Evolutionary conservation across 2,888 invertebrate genomes (phyloP), one percentile per base, ranked within the genome.

Genomic region (Penaeus monodon): DNA sequence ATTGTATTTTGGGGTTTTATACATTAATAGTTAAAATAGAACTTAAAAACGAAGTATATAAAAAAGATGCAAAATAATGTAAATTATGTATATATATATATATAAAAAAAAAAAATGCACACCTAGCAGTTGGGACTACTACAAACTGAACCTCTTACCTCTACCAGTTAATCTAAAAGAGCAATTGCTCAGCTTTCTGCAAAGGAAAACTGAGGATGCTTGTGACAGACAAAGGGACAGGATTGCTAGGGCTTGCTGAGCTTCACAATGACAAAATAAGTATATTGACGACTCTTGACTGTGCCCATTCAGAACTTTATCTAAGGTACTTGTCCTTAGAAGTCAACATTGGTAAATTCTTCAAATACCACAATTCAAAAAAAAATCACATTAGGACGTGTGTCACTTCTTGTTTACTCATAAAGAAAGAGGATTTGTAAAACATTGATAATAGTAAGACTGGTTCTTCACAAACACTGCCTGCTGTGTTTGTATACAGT

Each of bases 211-310:
- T 78, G 83, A 86, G 82, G 79, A 63, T 86, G 86, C 86, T 78
- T 24, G 2, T 57, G 8, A 63, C 65, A 24, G 76, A 24, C 24
- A 33, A 44, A 64, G 49, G 63, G 64, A 81, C 57, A 83, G 79
- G 83, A 83, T 64, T 86, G 86, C 86, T 82, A 78, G 82, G 86
- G 86, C 86, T 86, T 86, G 86, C 29, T 49, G 65, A 49, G 77
- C 77, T 77, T 24, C 77, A 49, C 57, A 44, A 27, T n/a, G n/a
- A 27, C 44, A 49, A 49, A 27, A 33, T 73, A 38, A 33, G 29
- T 33, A 38, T 73, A 73, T 12, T 33, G 38, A 73, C 27, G 8
- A 38, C 33, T 38, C 73, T 73, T 73, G 17, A 57, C 57, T 57
- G 57, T 57, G 57, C 57, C 57, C 57, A 57, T 57, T 57, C 57